phyloP scores from a whole-genome alignment of 2,113 vertebrate genomes.

The Ibidorhyncha struthersii region DNA sequence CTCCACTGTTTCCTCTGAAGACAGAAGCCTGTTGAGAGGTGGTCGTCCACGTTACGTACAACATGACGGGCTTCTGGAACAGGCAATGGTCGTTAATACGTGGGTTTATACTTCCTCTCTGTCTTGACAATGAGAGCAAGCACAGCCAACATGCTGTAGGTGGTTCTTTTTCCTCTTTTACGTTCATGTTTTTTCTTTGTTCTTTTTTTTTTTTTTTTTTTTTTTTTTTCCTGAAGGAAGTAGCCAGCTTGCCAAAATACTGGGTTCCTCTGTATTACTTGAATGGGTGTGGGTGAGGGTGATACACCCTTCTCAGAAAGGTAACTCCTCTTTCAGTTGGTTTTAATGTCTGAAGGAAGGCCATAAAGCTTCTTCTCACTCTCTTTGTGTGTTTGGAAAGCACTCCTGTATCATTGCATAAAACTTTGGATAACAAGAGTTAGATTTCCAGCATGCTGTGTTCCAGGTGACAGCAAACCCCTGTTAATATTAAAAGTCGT shows the following conservation, averaged over 20 bases:
- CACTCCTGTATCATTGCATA: neutral
- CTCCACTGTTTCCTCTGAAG: neutral
- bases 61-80: neutral
- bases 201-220: neutral
- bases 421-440: neutral
- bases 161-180: neutral
- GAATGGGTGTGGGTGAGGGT: neutral
- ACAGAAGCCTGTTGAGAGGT: neutral
- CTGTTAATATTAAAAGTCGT: neutral
- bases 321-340: neutral
- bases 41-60: accelerated
- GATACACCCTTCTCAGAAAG: neutral
- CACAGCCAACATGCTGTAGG: neutral
- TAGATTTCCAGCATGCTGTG: neutral
- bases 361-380: neutral
- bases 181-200: neutral
- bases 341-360: neutral
- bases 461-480: neutral
- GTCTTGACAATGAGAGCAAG: neutral
- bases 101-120: neutral
- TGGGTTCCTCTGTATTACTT: neutral
- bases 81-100: neutral
- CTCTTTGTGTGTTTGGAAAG: neutral
- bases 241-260: neutral
- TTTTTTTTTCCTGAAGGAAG: neutral